Base-by-base conservation (phyloP, 2,113 vertebrate genomes). In the Prochilodus magdalenae region DNA sequence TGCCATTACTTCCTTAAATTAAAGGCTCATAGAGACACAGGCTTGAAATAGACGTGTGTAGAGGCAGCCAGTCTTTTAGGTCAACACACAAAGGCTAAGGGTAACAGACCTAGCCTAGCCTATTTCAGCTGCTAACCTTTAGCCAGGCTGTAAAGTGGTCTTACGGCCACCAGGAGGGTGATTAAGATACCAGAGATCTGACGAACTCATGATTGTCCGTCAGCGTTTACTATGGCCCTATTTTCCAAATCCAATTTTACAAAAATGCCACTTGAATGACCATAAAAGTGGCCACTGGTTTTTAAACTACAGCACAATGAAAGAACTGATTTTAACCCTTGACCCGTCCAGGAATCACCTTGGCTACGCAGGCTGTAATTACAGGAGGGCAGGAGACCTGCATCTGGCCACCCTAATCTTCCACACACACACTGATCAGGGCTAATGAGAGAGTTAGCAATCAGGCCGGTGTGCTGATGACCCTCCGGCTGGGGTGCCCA, bases 391-490 rank as follows among this genome's bases (percentile, higher is more conserved):
- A 55, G n/a, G n/a, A n/a, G 53, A 55, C 13, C 5, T 13, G 5
- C 53, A 20, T 22, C 53, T 55, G 5, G 2, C 51, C 51, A 55
- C 20, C 53, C 20, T 55, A 22, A 55, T 22, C 53, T 55, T 22
- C 53, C 16, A 55, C 49, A 51, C 62, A 71, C 66, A 71, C 66
- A 60, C 66, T 67, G 51, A 70, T 70, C 63, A 82, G 69, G n/a
- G 16, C 55, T 71, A 77, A 82, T 72, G 59, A 72, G 59, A 72
- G 67, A 29, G 53, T 72, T 60, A 71, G 53, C 70, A 82, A 82
- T 77, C 65, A 77, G 22, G 55, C 36, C 8, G 15, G 20, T 22
- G 0, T 72, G 67, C 55, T 51, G 67, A 49, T 47, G 36, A 30
- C 53, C 12, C 29, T n/a, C 71, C 30, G 69, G 18, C 67, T 79